Evolutionary conservation across 2,113 vertebrate genomes (phyloP).

Genomic region (Misgurnus anguillicaudatus): DNA sequence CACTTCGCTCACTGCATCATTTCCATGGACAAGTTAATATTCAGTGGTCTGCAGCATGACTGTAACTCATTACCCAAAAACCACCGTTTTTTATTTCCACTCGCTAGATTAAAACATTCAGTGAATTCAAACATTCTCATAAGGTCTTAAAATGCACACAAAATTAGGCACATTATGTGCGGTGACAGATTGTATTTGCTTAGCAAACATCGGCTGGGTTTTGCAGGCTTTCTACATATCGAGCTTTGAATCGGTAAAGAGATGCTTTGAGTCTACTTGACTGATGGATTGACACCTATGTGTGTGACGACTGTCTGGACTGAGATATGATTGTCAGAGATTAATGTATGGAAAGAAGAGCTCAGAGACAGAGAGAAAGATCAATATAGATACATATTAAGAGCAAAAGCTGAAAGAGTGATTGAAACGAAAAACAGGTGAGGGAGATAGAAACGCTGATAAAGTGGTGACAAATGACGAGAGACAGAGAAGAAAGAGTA

Average conservation of each 20-base stretch:
- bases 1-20: neutral
- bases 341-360: conserved; percentile 46
- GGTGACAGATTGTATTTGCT: neutral
- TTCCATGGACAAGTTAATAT: conserved; percentile 29
- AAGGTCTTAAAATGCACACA: neutral
- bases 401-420: conserved; percentile 43
- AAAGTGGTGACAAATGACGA: conserved; percentile 24
- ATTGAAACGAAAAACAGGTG: conserved; percentile 28
- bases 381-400: conserved; percentile 44
- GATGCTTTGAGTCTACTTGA: conserved; percentile 24
- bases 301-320: conserved; percentile 42
- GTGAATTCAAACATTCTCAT: neutral
- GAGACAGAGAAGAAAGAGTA: neutral
- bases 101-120: conserved; percentile 21
- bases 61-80: conserved; percentile 37
- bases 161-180: neutral
- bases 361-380: conserved; percentile 22
- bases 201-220: neutral
- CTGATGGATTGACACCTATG: conserved; percentile 38
- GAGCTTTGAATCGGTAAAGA: conserved; percentile 7
- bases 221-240: neutral
- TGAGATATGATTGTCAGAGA: conserved; percentile 41
- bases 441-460: conserved; percentile 35
- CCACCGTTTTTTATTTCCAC: conserved; percentile 26
- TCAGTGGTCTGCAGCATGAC: conserved; percentile 26